Conservation (phyloP, 30 jellyfish, hydroid and myxozoan genomes). For the Aurelia coerulea region DNA sequence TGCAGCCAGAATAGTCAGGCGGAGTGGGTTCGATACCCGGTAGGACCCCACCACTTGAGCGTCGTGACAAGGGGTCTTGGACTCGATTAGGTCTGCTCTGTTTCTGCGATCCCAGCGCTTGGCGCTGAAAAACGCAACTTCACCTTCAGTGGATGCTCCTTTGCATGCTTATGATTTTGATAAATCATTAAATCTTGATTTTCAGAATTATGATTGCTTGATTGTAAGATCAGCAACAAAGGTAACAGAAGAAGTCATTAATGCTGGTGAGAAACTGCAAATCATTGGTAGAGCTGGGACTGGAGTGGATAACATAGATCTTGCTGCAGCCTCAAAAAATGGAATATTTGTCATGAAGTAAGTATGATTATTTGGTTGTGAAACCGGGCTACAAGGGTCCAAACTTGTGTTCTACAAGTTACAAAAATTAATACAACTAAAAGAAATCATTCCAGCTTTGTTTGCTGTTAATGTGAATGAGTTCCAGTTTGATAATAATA, state of each 20-base stretch:
- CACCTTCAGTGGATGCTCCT: too few relatives aligned
- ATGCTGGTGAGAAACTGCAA: constrained; percentile 71
- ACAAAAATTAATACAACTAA: not conserved
- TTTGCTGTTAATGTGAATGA: too few relatives aligned
- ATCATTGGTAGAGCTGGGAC: constrained; percentile 96
- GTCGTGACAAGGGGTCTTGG: too few relatives aligned
- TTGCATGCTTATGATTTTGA: too few relatives aligned
- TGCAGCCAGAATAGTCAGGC: too few relatives aligned
- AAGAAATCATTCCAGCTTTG: too few relatives aligned
- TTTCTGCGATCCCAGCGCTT: too few relatives aligned
- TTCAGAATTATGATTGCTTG: constrained; percentile 82
- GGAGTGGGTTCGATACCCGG: too few relatives aligned
- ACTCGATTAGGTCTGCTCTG: too few relatives aligned
- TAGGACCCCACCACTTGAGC: too few relatives aligned
- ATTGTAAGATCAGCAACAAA: constrained; percentile 92
- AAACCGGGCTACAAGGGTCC: not conserved
- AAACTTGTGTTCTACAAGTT: not conserved
- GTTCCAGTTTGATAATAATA: too few relatives aligned
- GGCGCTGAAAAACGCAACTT: too few relatives aligned
- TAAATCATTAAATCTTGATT: not conserved
- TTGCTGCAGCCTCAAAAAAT: constrained; percentile 74
- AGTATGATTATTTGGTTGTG: not conserved
- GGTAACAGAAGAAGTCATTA: constrained; percentile 80
- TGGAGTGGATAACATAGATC: constrained; percentile 93
- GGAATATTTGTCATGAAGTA: constrained; percentile 94